phyloP scores from a whole-genome alignment of 2,797 vertebrate species.

The Sarcophilus harrisii region DNA sequence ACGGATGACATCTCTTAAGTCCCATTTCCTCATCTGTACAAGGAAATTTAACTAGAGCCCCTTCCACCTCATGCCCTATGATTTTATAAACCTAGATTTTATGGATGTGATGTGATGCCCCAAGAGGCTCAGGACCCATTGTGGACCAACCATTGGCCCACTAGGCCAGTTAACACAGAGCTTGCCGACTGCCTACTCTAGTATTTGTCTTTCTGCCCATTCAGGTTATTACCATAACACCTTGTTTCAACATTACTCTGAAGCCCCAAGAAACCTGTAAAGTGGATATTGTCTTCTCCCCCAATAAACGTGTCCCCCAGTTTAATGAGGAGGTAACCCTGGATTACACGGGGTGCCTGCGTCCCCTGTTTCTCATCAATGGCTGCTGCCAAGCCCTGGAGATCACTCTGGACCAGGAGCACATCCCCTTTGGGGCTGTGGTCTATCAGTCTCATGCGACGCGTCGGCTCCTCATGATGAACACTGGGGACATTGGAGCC shows the following conservation, averaged over 20 bases:
- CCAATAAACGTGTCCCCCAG: slow-evolving; percentile 81
- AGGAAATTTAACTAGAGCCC: background rate
- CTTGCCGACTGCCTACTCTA: background rate
- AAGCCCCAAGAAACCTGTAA: slow-evolving; percentile 84
- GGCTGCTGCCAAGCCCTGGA: slow-evolving; percentile 91
- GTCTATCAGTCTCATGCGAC: slow-evolving; percentile 84
- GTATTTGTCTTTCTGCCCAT: background rate
- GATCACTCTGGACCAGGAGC: slow-evolving; percentile 89
- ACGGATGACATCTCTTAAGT: no score
- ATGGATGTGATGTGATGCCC: background rate
- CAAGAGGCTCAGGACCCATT: background rate
- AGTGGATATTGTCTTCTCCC: slow-evolving; percentile 89
- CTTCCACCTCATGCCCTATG: background rate
- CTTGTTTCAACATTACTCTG: slow-evolving; percentile 84
- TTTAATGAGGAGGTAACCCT: slow-evolving; percentile 90
- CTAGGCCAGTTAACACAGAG: background rate
- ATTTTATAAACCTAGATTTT: background rate
- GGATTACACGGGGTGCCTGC: slow-evolving; percentile 84
- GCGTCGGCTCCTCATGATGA: slow-evolving; percentile 87
- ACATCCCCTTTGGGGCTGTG: slow-evolving; percentile 90
- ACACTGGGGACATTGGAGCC: slow-evolving; percentile 89
- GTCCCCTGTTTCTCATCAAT: slow-evolving; percentile 88
- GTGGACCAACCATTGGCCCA: background rate
- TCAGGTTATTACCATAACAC: slow-evolving; percentile 89
- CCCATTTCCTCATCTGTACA: background rate